Evolutionary conservation across 2,888 invertebrate species (phyloP), one percentile per base, ranked within the genome.

Genomic region (Torymus tubicola): DNA sequence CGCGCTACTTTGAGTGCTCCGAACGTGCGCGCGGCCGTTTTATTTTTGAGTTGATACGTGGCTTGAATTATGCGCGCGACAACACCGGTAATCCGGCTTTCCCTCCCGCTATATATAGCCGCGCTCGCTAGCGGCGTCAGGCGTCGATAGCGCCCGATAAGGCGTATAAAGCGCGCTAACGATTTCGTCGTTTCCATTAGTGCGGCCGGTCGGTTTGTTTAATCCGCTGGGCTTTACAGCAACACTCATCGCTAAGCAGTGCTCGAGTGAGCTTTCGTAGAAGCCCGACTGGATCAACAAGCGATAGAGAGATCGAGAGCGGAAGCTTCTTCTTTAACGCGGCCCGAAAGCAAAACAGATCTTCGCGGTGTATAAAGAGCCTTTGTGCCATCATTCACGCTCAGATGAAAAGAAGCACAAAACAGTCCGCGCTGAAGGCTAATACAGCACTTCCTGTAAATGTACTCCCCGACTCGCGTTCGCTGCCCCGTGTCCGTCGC

Each of bases 171-270:
- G n/a, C n/a, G n/a, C n/a, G n/a, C n/a, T n/a, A n/a, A n/a, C n/a
- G n/a, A 72, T 72, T 72, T 67, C n/a, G 67, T 75, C 18, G 50
- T 58, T 65, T 65, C 57, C 61, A 74, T 18, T 64, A 24, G 31
- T 50, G 14, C 21, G 21, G 21, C 21, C 21, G 24, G 14, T 69
- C 74, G 58, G 86, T 88, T 88, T 88, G 87, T 88, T 87, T 87
- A 86, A 84, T 83, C 81, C 84, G 78, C 81, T 69, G 84, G 82
- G 85, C 85, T n/a, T n/a, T n/a, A n/a, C n/a, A n/a, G 85, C 88
- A 87, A 85, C 85, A 86, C 85, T 87, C 87, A 85, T 86, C 85
- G 84, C 82, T 83, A 78, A 83, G 77, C 83, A 83, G 85, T 85
- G 84, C 85, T 85, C 70, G 83, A 83, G 77, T 24, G 69, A 78